Base-by-base conservation (phyloP, 1,140 invertebrate genomes). In the Bombus sylvicola region DNA sequence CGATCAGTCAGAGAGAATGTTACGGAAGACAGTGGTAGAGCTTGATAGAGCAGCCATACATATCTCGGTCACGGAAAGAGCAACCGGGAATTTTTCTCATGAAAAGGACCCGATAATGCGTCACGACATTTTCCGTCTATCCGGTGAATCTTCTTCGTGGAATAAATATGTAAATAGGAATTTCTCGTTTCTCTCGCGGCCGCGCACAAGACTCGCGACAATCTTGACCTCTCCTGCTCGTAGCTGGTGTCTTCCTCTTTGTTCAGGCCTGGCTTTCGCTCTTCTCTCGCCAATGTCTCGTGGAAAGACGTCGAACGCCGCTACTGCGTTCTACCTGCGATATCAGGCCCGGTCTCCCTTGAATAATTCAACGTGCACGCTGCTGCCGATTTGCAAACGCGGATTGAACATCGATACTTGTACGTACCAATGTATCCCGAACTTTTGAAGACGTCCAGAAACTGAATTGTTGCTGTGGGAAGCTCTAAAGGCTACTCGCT, bases 111-210 rank as follows among this genome's bases (percentile, higher is more conserved):
- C 90, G 81, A 91, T 91, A 85, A 71, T 78, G 79, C 85, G 87
- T 91, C 91, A 92, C 91, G 89, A 92, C 83, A 84, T 91, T 90
- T 92, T 90, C 91, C 86, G 59, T 91, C 87, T 92, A 91, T 92
- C 89, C 77, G 66, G 37, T 22, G 80, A 86, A 92, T 92, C 92
- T 92, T 88, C 81, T 69, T 92, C 91, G 91, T 90, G 87, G 86
- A 90, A 92, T 92, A 92, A 92, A 92, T 92, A 92, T 92, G 92
- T 89, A 92, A 92, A 92, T 92, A 83, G 89, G 79, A 53, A 74
- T 76, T 86, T 88, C 86, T 88, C 79, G 80, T 84, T 68, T 72
- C 72, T 73, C 31, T 79, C 81, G 83, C 62, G 37, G 68, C 79
- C 78, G 79, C 87, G 79, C 74, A 86, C 64, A 74, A 64, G 57